phyloP scores from a whole-genome alignment of 2,113 vertebrate genomes.

The Neogobius melanostomus region DNA sequence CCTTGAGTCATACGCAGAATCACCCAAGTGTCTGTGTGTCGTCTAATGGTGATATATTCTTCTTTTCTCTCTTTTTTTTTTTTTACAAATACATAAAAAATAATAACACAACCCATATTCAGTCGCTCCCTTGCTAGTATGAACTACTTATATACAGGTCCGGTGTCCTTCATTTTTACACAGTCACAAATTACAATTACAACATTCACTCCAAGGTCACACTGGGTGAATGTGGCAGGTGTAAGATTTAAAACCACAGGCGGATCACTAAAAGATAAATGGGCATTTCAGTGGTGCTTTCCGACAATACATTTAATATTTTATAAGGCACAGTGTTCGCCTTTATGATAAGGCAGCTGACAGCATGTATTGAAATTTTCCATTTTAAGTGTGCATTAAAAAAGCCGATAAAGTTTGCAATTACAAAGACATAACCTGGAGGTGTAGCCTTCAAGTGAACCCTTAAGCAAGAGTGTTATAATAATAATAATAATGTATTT shows the following conservation, averaged over 20 bases:
- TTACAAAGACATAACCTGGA: background rate
- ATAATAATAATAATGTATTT: too few species aligned
- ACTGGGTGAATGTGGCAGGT: background rate
- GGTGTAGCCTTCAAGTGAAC: background rate
- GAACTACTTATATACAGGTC: background rate
- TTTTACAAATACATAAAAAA: background rate
- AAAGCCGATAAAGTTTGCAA: background rate
- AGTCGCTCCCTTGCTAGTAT: background rate
- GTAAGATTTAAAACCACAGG: background rate
- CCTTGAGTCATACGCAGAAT: too few species aligned
- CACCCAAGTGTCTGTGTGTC: too few species aligned
- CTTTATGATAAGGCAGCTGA: background rate
- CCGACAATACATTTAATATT: slow-evolving; percentile 2
- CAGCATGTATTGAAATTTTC: background rate
- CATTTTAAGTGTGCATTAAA: slow-evolving; percentile 1
- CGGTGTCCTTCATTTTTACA: slow-evolving; percentile 7
- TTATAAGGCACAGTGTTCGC: background rate
- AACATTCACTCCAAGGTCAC: slow-evolving; percentile 3
- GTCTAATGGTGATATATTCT: too few species aligned
- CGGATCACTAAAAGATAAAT: slow-evolving; percentile 7
- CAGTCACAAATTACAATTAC: slow-evolving; percentile 2
- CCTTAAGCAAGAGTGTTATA: background rate
- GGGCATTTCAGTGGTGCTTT: slow-evolving; percentile 2
- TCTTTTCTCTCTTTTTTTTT: too few species aligned
- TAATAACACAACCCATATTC: background rate